Evolutionary conservation across 2,113 vertebrate genomes (phyloP).

Genomic region (Prolemur simus): DNA sequence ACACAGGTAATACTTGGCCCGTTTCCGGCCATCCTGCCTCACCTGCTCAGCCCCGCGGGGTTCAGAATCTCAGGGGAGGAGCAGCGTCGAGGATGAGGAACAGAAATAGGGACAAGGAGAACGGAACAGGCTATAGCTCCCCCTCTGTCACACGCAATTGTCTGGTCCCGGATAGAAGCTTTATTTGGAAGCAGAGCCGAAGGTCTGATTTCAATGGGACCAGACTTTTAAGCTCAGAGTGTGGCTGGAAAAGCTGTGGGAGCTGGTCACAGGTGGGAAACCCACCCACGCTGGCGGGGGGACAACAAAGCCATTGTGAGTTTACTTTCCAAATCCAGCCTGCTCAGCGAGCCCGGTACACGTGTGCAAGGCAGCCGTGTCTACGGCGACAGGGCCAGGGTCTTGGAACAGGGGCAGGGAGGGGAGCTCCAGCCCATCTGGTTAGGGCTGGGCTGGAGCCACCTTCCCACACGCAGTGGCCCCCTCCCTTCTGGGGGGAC

Average conservation of each 20-base stretch:
- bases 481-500: background rate
- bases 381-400: background rate
- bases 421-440: background rate
- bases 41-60: background rate
- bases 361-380: rapidly evolving
- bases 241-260: background rate
- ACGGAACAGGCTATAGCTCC: rapidly evolving
- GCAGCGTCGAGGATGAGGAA: background rate
- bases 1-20: background rate
- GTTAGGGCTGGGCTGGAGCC: background rate
- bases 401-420: background rate
- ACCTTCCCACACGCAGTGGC: background rate
- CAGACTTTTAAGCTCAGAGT: background rate
- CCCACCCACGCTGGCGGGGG: background rate
- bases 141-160: background rate
- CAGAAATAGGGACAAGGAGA: background rate
- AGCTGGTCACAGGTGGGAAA: background rate
- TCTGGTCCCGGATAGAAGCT: background rate
- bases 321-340: background rate
- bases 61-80: background rate
- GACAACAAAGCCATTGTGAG: background rate
- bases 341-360: background rate
- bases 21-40: background rate
- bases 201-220: background rate
- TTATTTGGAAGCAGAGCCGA: background rate